phyloP scores from a whole-genome alignment of 1,140 invertebrate species.

The Nasonia giraulti region DNA sequence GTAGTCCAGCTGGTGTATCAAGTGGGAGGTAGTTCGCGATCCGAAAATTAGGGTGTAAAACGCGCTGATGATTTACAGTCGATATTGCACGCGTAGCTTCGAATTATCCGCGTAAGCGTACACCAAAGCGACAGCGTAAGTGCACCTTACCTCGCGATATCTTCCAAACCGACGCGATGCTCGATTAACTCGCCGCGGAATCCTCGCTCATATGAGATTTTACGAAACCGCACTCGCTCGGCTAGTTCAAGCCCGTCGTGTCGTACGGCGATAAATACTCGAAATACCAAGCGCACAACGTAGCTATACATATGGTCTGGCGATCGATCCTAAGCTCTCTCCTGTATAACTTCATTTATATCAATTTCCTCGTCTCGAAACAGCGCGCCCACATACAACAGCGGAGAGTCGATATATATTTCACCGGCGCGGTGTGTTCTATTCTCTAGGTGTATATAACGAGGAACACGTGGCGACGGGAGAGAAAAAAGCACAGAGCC shows the following conservation, averaged over 20 bases:
- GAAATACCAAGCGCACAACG: background rate
- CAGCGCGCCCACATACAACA: background rate
- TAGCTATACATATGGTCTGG: too few relatives aligned
- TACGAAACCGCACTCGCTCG: too few relatives aligned
- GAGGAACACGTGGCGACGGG: background rate
- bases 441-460: conserved; percentile 8
- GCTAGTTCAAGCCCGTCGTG: background rate
- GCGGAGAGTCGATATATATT: background rate
- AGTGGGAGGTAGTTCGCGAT: background rate
- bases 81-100: background rate
- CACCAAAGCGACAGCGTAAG: too few relatives aligned
- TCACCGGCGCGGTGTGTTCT: background rate
- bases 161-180: too few relatives aligned
- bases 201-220: too few relatives aligned
- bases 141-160: too few relatives aligned
- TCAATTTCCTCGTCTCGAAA: background rate
- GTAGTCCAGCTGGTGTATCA: background rate
- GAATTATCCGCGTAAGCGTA: background rate
- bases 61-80: background rate
- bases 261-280: background rate
- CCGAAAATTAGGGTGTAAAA: conserved; percentile 2
- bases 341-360: background rate
- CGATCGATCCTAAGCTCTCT: background rate
- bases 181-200: too few relatives aligned
- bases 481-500: background rate